phyloP scores from a whole-genome alignment of 2,797 vertebrate genomes.

The Falco concolor region DNA sequence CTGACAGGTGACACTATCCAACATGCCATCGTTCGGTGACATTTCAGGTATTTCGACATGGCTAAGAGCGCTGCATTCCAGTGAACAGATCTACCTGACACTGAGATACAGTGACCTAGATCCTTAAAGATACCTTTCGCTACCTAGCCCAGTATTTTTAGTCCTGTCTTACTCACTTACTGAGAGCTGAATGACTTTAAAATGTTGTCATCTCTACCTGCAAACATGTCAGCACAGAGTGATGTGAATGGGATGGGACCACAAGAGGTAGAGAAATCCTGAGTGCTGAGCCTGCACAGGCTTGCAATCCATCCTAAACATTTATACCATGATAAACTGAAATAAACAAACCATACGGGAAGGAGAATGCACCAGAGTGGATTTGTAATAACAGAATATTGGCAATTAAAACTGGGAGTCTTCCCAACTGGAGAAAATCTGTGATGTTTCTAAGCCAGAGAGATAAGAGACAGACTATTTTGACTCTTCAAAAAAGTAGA shows the following conservation, averaged over 20 bases:
- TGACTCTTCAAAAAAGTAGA: neutral
- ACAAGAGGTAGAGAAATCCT: neutral
- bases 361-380: neutral
- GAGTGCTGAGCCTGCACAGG: neutral
- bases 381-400: neutral
- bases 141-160: neutral
- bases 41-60: neutral
- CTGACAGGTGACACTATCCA: conserved; percentile 22
- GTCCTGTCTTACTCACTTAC: neutral
- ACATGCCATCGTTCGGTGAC: neutral
- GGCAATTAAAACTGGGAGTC: neutral
- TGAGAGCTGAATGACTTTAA: neutral
- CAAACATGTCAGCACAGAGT: neutral
- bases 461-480: neutral
- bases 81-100: neutral
- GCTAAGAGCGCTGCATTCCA: neutral
- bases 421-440: neutral
- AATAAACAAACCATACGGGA: neutral
- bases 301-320: neutral
- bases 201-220: neutral
- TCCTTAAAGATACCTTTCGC: neutral
- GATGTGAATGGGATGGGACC: neutral
- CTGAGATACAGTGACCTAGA: conserved; percentile 28
- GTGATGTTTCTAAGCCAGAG: neutral
- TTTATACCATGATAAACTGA: neutral